A percentile compares a stretch with the other conserved stretches of the same genome.
These are phyloP conservation scores for Squalus acanthias DNA, from an alignment of 2,797 vertebrate species.

Conservation along the genomic window DNA sequence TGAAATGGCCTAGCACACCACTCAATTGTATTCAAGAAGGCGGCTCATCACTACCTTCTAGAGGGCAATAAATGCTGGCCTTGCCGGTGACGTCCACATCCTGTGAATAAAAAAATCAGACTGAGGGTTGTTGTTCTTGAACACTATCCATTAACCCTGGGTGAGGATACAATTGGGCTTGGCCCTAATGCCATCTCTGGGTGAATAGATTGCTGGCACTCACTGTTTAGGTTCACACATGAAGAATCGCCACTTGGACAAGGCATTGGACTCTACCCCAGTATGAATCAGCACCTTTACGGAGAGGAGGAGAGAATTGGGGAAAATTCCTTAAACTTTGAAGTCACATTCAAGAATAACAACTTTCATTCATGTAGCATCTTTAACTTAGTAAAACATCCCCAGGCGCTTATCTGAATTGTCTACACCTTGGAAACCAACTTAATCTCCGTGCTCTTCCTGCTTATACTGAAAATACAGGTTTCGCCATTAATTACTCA, in stretches of 20 bases:
- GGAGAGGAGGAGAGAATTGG: not conserved
- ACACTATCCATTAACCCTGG: too few species aligned
- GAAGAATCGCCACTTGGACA: not conserved
- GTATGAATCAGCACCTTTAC: not conserved
- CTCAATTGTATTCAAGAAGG: too few species aligned
- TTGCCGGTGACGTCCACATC: too few species aligned
- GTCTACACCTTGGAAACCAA: too few species aligned
- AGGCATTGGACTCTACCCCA: not conserved
- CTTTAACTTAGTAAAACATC: not conserved
- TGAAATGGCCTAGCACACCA: too few species aligned
- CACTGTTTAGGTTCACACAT: not conserved
- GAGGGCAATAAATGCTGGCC: too few species aligned
- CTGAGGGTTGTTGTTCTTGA: too few species aligned
- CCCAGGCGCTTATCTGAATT: not conserved
- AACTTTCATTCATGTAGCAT: not conserved
- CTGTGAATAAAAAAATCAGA: too few species aligned
- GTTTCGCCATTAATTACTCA: not conserved
- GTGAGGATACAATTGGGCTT: too few species aligned
- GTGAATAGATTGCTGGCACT: not conserved
- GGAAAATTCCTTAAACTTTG: not conserved
- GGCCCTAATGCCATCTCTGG: not conserved
- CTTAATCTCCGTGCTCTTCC: too few species aligned
- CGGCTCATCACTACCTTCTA: too few species aligned
- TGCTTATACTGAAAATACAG: not conserved
- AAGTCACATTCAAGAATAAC: not conserved